Evolutionary conservation across 2,113 vertebrate species (phyloP).

Genomic region (Nibea albiflora): DNA sequence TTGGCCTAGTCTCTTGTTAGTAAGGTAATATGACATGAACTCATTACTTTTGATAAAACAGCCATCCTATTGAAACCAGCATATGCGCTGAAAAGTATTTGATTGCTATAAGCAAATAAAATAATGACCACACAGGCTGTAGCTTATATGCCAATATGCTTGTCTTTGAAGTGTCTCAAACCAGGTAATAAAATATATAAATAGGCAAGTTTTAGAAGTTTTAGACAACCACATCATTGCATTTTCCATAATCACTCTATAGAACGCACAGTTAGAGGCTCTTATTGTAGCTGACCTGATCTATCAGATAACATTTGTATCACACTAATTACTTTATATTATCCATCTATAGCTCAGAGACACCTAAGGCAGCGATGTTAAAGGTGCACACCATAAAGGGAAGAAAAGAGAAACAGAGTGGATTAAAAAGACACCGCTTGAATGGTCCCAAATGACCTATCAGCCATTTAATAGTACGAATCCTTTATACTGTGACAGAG

Average conservation of each 20-base stretch:
- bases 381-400: slow-evolving; percentile 52
- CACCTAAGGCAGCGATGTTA: slow-evolving; percentile 47
- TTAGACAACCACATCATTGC: slow-evolving; percentile 32
- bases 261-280: slow-evolving; percentile 42
- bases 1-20: not conserved
- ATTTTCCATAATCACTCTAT: slow-evolving; percentile 29
- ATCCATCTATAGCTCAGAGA: slow-evolving; percentile 62
- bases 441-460: slow-evolving; percentile 68
- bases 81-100: not conserved
- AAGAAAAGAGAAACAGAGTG: slow-evolving; percentile 55
- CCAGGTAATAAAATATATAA: slow-evolving; percentile 12
- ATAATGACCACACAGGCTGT: not conserved
- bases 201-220: slow-evolving; percentile 26
- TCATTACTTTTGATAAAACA: not conserved
- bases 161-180: slow-evolving; percentile 5
- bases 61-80: not conserved
- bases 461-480: slow-evolving; percentile 70
- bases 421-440: slow-evolving; percentile 59
- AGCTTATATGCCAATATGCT: not conserved
- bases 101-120: slow-evolving; percentile 5
- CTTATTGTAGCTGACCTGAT: slow-evolving; percentile 62
- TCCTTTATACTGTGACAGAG: slow-evolving; percentile 59
- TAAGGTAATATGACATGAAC: not conserved
- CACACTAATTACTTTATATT: slow-evolving; percentile 66
- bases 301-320: slow-evolving; percentile 69